Percentiles rank a stretch among this genome's conserved stretches.
Conservation (phyloP, 2,113 vertebrate species). For the Egretta garzetta region DNA sequence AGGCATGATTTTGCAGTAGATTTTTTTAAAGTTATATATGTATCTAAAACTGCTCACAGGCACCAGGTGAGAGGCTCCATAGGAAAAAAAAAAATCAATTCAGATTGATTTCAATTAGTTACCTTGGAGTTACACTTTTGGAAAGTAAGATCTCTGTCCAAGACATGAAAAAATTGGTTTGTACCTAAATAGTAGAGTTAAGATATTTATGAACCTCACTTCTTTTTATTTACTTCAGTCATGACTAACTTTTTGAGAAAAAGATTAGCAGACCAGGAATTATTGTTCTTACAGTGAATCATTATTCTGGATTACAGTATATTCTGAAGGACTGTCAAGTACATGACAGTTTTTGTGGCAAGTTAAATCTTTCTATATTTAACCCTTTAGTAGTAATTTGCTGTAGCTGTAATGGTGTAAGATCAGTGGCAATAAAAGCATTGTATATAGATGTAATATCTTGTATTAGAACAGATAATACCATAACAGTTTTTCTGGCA, state of each 20-base stretch:
- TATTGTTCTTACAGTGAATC: not conserved
- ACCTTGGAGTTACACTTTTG: not conserved
- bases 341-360: not conserved
- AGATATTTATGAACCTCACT: not conserved
- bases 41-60: not conserved
- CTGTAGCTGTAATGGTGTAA: not conserved
- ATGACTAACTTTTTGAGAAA: not conserved
- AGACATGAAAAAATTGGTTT: not conserved
- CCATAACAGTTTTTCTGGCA: not conserved
- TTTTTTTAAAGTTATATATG: not conserved
- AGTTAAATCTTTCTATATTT: not conserved
- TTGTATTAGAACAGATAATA: not conserved
- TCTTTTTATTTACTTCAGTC: not conserved
- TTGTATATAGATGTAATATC: not conserved
- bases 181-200: not conserved
- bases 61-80: not conserved
- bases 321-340: not conserved
- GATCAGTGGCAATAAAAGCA: not conserved
- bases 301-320: not conserved
- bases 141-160: not conserved
- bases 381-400: not conserved
- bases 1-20: not conserved
- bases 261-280: not conserved
- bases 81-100: not conserved
- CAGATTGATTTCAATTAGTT: not conserved